Base-by-base conservation (phyloP, 1,140 invertebrate species). In the Thalassaphorura encarpata region DNA sequence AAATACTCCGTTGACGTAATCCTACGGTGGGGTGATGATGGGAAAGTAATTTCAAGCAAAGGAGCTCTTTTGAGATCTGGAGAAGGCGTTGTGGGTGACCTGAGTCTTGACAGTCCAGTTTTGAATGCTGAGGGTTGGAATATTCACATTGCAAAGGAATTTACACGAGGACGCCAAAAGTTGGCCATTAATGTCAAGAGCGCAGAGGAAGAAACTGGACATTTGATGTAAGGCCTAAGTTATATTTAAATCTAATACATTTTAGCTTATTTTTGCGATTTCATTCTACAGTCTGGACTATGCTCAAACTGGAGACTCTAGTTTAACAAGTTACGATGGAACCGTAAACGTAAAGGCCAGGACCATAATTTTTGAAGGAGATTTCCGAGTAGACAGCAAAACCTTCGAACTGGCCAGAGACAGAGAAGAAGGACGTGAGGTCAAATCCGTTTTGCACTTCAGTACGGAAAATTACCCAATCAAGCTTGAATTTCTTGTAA, bases 91-190 rank as follows among this genome's bases (percentile, higher is more conserved):
- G 58, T 58, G 18, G 62, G 42, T n/a, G 48, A 45, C 23, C 11
- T 63, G 18, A 55, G 21, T 21, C n/a, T 63, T 15, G 52, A 63
- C 56, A 60, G 56, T 29, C 58, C 58, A 23, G 39, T 40, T n/a
- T 42, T 60, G 5, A 43, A 52, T 16, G 49, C 41, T 40, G 36
- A 63, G 19, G 60, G 58, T 3, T 63, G 51, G 55, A 60, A 36
- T 19, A 29, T 59, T 2, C 23, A 49, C 18, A 52, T 53, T 1
- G 19, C 58, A 3, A 61, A 53, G 45, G 31, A 48, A 48, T 18
- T 40, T 1, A 40, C 31, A 36, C 15, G 27, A 53, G 26, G 40
- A 40, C 5, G 21, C 41, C 18, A 42, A 42, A 6, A 19, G 41
- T 42, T 13, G 41, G 18, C 19, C 13, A n/a, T 21, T 19, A 43